Conservation (phyloP, 2,113 vertebrate species). For the Erpornis zantholeuca region DNA sequence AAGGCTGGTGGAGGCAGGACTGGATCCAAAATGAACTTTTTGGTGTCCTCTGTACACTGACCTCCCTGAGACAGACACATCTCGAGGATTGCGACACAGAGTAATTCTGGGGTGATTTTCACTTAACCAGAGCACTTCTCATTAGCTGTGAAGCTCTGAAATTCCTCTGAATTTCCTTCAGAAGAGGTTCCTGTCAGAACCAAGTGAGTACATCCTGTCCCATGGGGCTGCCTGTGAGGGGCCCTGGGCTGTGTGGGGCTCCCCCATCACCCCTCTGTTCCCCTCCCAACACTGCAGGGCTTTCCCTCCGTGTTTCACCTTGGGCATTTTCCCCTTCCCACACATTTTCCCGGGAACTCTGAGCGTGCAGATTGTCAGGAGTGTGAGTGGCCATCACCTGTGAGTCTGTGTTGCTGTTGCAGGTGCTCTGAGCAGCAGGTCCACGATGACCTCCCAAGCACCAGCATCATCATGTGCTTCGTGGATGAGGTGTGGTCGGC, state of each 20-base stretch:
- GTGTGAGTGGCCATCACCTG: fast-evolving
- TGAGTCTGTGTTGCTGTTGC: background rate
- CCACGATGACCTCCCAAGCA: constrained; percentile 85
- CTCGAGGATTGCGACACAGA: background rate
- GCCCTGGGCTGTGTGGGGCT: background rate
- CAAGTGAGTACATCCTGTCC: background rate
- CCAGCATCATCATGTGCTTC: constrained; percentile 95
- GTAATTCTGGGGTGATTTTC: background rate
- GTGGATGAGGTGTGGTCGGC: constrained; percentile 99
- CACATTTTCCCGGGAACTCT: fast-evolving
- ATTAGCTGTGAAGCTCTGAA: background rate
- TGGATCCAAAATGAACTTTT: background rate
- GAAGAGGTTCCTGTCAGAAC: background rate
- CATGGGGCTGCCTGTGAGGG: background rate
- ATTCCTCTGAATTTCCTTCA: background rate
- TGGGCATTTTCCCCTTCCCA: background rate
- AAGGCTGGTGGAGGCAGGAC: background rate
- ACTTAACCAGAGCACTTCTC: background rate
- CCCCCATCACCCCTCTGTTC: background rate
- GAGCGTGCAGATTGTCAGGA: background rate
- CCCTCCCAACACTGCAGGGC: background rate
- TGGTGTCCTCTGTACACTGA: background rate
- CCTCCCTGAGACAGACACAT: background rate
- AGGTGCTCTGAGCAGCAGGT: constrained; percentile 84
- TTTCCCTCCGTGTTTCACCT: fast-evolving